These are phyloP conservation scores for Pachypanchax playfairii DNA, from an alignment of 2,113 vertebrate species.

Conservation along the genomic window DNA sequence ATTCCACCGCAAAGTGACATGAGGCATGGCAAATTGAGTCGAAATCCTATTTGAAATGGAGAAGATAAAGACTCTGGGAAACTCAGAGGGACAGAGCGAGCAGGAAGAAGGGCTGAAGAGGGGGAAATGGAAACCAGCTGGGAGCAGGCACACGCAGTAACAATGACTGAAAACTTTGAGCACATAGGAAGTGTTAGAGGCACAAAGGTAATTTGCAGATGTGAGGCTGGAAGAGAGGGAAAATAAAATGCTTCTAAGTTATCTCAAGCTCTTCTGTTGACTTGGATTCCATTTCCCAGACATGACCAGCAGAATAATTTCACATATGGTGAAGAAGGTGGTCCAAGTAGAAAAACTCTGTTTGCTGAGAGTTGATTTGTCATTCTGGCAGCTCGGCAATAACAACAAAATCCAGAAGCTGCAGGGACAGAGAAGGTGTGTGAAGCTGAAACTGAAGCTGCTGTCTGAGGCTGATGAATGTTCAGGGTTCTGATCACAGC, in stretches of 20 bases:
- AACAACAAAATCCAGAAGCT: slow-evolving; percentile 37
- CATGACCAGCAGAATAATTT: slow-evolving; percentile 45
- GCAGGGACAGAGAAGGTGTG: slow-evolving; percentile 17
- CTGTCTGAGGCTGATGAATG: slow-evolving; percentile 10
- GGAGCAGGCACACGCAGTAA: slow-evolving; percentile 3
- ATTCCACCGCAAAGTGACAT: slow-evolving; percentile 48
- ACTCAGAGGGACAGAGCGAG: slow-evolving; percentile 47
- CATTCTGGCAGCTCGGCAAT: slow-evolving; percentile 50
- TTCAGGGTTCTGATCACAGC: background rate
- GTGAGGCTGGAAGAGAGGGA: slow-evolving; percentile 6
- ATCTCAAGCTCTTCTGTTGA: slow-evolving; percentile 42
- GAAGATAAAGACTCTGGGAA: slow-evolving; percentile 61
- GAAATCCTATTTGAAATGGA: slow-evolving; percentile 67
- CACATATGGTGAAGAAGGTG: slow-evolving; percentile 43
- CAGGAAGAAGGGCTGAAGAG: too few relatives aligned
- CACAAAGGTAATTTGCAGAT: slow-evolving; percentile 47
- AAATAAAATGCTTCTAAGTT: slow-evolving; percentile 26
- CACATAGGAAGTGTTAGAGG: slow-evolving; percentile 22
- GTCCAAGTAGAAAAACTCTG: slow-evolving; percentile 40
- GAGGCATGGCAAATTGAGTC: slow-evolving; percentile 61
- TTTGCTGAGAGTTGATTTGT: slow-evolving; percentile 55
- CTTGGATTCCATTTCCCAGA: slow-evolving; percentile 50
- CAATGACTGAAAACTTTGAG: slow-evolving; percentile 26
- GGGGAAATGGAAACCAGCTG: slow-evolving; percentile 5
- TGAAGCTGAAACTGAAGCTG: slow-evolving; percentile 7